Evolutionary conservation across 2,888 invertebrate genomes (phyloP), one percentile per base, ranked within the genome.

Genomic region (Lobophora halterata): DNA sequence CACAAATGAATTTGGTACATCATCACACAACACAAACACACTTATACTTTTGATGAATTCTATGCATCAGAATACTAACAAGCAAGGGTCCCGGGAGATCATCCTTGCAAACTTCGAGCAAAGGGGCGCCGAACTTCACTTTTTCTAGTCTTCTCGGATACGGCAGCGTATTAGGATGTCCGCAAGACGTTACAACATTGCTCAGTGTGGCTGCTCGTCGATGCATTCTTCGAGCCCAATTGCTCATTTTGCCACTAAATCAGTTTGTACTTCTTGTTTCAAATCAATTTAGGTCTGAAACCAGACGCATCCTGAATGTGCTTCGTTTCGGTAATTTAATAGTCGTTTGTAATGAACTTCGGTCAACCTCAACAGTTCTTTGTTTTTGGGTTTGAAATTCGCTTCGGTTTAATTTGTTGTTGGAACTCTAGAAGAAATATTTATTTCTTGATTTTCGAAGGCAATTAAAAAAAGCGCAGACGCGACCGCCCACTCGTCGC

Each of bases 81-180:
- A 97, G 90, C 66, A 97, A 88, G 49, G 97, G 97, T 56, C 95
- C 96, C 54, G 98, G 97, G 82, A 97, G 95, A 87, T 96, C 96
- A 79, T 96, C 96, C 82, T 97, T 97, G 86, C 97, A 97, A 50
- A 97, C 97, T 90, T 96, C 96, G 62, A 95, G 94, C 49, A 98
- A 88, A 27, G 96, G 93, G 49, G 93, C 95, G 54, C 97, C 97
- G 85, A 98, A 98, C 83, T 97, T 97, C 31, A 98, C 96, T 91
- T 96, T 96, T 86, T 96, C 96, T 53, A 96, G 86, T 68, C 95
- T 90, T 59, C 95, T 89, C 5, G 95, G 95, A 74, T 95, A 95
- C 9, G 94, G 93, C 52, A 93, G 91, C 13, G 90, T 82, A 51
- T 92, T 92, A 12, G 95, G 94, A 83, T 96, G 96, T 49, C 95